These are phyloP conservation scores for Accipiter virgatus DNA, from an alignment of 2,113 vertebrate species.

Conservation along the genomic window DNA sequence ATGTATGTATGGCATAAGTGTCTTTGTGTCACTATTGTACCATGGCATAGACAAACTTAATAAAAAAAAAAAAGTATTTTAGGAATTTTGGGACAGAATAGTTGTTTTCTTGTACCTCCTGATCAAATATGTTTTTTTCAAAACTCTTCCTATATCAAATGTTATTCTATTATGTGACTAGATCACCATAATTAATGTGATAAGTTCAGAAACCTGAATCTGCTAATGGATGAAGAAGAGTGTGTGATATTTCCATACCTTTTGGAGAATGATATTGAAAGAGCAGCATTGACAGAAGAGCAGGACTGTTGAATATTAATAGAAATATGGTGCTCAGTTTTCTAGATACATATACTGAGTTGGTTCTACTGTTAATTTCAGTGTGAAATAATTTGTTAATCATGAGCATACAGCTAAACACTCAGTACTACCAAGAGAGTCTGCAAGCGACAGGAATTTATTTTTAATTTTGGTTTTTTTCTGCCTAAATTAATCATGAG, in stretches of 20 bases:
- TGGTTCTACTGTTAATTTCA: not conserved
- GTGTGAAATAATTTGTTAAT: slow-evolving; percentile 17
- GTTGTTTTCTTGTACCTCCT: not conserved
- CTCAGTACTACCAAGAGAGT: not conserved
- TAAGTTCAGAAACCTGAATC: not conserved
- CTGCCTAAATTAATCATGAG: not conserved
- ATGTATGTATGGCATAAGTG: not conserved
- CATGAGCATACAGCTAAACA: not conserved
- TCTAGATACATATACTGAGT: not conserved
- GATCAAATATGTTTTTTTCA: not conserved
- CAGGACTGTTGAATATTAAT: slow-evolving; percentile 20
- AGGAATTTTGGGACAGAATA: not conserved
- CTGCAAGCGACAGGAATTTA: not conserved
- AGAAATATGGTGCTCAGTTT: not conserved
- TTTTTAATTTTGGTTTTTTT: rapidly evolving
- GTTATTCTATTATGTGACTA: not conserved
- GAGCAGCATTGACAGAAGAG: not conserved
- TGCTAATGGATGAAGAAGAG: not conserved
- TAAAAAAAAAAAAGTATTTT: not conserved
- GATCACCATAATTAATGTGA: not conserved
- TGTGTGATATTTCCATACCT: not conserved
- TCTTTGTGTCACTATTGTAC: not conserved
- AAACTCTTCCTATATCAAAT: not conserved
- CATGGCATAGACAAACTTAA: not conserved
- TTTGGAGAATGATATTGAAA: not conserved